Percentiles rank a stretch among this genome's conserved stretches.
Conservation (phyloP, 2,888 invertebrate genomes). For the Gastracanthus pulcherrimus region DNA sequence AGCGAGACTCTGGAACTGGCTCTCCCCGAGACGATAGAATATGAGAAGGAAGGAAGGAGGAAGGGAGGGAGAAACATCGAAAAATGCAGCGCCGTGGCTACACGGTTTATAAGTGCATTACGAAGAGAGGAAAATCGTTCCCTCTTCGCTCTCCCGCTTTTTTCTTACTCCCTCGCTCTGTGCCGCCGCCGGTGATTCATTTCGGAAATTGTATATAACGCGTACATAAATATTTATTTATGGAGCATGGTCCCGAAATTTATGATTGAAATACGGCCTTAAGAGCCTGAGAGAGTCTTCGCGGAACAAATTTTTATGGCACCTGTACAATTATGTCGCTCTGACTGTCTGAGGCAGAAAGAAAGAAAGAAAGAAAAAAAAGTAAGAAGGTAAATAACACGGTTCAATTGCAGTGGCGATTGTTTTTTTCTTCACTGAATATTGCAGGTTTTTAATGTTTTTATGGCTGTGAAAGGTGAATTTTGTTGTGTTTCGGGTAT, state of each 20-base stretch:
- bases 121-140: slow-evolving; percentile 19
- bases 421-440: background rate
- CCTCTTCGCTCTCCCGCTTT: slow-evolving; percentile 14
- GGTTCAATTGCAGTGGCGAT: background rate
- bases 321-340: too few relatives aligned
- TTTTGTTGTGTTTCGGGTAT: too few relatives aligned
- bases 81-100: slow-evolving; percentile 30
- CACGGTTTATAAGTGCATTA: too few relatives aligned
- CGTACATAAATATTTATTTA: slow-evolving; percentile 44
- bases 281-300: too few relatives aligned
- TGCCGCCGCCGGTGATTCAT: too few relatives aligned
- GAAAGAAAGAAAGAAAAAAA: too few relatives aligned
- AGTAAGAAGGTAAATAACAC: background rate
- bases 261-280: too few relatives aligned
- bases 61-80: background rate
- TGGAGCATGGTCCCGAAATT: background rate
- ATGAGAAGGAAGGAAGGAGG: slow-evolving; percentile 11
- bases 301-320: slow-evolving; percentile 27
- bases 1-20: slow-evolving; percentile 9
- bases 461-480: too few relatives aligned
- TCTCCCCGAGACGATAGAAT: slow-evolving; percentile 29
- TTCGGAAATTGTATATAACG: slow-evolving; percentile 10
- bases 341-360: too few relatives aligned
- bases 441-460: too few relatives aligned
- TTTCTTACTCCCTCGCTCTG: background rate